Percentiles rank a stretch among this genome's conserved stretches.
Evolutionary conservation across 2,113 vertebrate species (phyloP).

Genomic region (Suricata suricatta): DNA sequence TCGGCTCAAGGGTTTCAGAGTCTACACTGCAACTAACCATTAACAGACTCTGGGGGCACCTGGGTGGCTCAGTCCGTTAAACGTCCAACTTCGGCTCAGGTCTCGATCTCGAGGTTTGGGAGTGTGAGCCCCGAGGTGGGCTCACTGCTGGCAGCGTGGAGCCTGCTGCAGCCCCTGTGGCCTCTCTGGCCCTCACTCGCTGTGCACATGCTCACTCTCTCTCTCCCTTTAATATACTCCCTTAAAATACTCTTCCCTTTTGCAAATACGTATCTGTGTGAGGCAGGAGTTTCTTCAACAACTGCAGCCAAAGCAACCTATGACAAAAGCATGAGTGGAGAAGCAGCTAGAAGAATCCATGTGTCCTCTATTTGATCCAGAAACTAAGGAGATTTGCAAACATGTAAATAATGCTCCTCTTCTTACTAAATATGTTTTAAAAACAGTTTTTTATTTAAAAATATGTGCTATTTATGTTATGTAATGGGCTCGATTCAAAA

Average conservation of each 20-base stretch:
- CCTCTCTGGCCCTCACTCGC: too few relatives aligned
- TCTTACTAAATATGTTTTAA: not conserved
- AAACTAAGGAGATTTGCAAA: not conserved
- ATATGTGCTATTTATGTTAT: not conserved
- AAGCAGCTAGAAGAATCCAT: accelerated
- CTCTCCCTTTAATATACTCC: too few relatives aligned
- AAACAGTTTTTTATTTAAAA: not conserved
- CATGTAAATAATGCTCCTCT: not conserved
- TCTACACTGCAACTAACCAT: accelerated
- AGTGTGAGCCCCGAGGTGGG: too few relatives aligned
- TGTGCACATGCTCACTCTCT: too few relatives aligned
- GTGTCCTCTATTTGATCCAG: not conserved
- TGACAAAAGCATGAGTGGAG: not conserved
- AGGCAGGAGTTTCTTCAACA: too few relatives aligned
- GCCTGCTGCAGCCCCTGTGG: too few relatives aligned
- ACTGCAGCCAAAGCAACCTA: not conserved
- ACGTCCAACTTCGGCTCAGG: too few relatives aligned
- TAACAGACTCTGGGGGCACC: too few relatives aligned
- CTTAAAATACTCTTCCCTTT: not conserved
- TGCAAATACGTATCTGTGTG: not conserved
- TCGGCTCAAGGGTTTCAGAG: not conserved
- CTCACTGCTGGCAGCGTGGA: too few relatives aligned
- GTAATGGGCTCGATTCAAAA: not conserved
- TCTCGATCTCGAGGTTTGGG: too few relatives aligned
- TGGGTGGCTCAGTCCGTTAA: too few relatives aligned